phyloP scores from a whole-genome alignment of 2,888 invertebrate genomes.

The Plebejus anna region DNA sequence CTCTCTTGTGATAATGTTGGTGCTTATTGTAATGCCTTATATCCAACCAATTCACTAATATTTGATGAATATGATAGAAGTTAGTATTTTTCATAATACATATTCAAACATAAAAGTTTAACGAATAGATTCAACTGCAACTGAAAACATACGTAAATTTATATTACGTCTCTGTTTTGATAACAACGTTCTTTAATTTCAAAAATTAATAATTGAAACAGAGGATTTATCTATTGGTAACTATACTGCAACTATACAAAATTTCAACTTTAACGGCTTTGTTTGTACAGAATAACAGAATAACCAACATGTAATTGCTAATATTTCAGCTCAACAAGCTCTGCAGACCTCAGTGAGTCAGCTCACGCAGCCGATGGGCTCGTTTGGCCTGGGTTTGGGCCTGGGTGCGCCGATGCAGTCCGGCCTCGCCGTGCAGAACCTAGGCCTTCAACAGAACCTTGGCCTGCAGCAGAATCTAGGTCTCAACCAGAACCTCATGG shows the following conservation, averaged over 20 bases:
- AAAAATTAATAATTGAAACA: too few species aligned
- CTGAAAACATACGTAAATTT: too few species aligned
- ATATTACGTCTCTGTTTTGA: too few species aligned
- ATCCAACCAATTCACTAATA: background rate
- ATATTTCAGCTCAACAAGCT: conserved; percentile 57
- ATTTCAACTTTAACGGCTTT: too few species aligned
- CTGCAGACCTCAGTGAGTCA: conserved; percentile 56
- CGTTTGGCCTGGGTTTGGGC: conserved; percentile 56
- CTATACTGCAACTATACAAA: too few species aligned
- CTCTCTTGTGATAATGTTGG: background rate
- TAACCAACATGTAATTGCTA: background rate
- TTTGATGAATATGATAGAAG: too few species aligned
- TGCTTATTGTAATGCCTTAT: background rate
- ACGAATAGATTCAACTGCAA: too few species aligned
- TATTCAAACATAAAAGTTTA: too few species aligned
- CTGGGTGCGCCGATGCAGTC: conserved; percentile 47
- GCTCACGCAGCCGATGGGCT: conserved; percentile 52
- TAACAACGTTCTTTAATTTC: too few species aligned
- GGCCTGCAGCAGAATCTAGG: conserved; percentile 53
- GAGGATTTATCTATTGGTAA: too few species aligned
- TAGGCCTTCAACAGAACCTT: conserved; percentile 53
- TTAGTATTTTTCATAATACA: too few species aligned
- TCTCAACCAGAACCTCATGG: conserved; percentile 64
- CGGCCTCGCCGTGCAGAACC: conserved; percentile 42
- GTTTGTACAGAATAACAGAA: background rate